phyloP scores from a whole-genome alignment of 2,797 vertebrate species.

The Scarus forsteni region DNA sequence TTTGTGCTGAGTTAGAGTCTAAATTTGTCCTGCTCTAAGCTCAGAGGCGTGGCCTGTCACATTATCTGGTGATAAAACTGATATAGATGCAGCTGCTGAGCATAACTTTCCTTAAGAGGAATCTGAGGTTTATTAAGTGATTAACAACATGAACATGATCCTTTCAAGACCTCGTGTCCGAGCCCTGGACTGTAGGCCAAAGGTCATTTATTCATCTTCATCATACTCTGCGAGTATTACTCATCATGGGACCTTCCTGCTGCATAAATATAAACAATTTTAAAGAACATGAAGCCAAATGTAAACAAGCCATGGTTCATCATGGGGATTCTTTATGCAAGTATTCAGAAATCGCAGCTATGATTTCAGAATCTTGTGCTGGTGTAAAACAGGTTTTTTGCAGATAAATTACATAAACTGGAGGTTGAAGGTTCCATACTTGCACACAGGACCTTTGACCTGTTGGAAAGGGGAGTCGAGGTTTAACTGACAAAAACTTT shows the following conservation, averaged over 20 bases:
- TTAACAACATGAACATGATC: conserved; percentile 7
- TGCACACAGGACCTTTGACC: too few relatives aligned
- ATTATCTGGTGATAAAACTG: conserved; percentile 47
- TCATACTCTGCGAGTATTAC: background rate
- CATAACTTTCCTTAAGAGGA: conserved; percentile 61
- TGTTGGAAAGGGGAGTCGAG: too few relatives aligned
- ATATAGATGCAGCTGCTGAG: conserved; percentile 63
- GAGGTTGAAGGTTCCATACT: too few relatives aligned
- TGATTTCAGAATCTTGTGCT: too few relatives aligned
- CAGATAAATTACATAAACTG: too few relatives aligned
- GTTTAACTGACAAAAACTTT: too few relatives aligned
- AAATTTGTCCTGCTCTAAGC: conserved; percentile 25
- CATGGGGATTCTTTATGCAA: too few relatives aligned
- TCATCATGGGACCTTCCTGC: background rate
- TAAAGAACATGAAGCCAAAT: too few relatives aligned
- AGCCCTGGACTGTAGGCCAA: background rate
- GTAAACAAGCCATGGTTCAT: too few relatives aligned
- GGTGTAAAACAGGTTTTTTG: too few relatives aligned
- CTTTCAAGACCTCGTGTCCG: background rate
- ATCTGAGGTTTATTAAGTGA: conserved; percentile 7
- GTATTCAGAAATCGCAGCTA: too few relatives aligned
- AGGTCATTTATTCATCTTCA: background rate
- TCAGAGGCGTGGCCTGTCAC: conserved; percentile 17
- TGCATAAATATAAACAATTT: too few relatives aligned
- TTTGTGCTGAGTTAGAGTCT: conserved; percentile 11